Conservation (phyloP, 1,140 invertebrate genomes). For the Pantala flavescens region DNA sequence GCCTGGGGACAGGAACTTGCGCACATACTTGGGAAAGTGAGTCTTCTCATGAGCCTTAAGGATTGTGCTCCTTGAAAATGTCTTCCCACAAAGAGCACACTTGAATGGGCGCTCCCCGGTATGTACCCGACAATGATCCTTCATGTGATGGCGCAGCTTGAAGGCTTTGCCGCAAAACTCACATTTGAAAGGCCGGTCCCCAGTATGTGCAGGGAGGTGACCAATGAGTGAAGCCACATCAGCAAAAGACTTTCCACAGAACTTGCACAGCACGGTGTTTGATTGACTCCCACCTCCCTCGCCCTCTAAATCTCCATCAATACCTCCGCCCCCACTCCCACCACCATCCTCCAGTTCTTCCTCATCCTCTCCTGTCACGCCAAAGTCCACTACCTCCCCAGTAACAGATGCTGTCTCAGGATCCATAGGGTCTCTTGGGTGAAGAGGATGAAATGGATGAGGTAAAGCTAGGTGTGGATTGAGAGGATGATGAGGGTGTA, state of each 20-base stretch:
- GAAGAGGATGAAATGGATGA: constrained; percentile 12
- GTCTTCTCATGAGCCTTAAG: constrained; percentile 85
- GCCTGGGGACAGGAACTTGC: constrained; percentile 73
- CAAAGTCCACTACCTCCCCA: constrained; percentile 40
- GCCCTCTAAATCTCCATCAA: constrained; percentile 19
- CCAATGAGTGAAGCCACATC: constrained; percentile 75
- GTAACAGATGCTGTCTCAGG: constrained; percentile 20
- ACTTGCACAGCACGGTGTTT: constrained; percentile 66
- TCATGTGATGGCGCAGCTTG: constrained; percentile 83
- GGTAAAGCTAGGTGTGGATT: constrained; percentile 20
- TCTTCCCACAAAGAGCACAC: constrained; percentile 78
- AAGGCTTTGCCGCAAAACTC: constrained; percentile 85
- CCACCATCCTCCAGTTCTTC: constrained; percentile 19
- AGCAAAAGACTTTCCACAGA: constrained; percentile 80
- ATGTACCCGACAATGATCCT: constrained; percentile 83
- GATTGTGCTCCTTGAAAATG: constrained; percentile 78
- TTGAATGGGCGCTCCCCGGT: constrained; percentile 82
- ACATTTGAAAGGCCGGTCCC: constrained; percentile 79
- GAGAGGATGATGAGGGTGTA: constrained; percentile 38
- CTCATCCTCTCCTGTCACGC: constrained; percentile 19
- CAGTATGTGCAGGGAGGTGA: constrained; percentile 77
- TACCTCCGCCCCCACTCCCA: constrained; percentile 21
- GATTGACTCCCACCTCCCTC: constrained; percentile 17
- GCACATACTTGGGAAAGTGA: constrained; percentile 78
- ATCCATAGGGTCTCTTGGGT: neutral